Base-by-base conservation (phyloP, 2,113 vertebrate genomes). In the Ochotona princeps region DNA sequence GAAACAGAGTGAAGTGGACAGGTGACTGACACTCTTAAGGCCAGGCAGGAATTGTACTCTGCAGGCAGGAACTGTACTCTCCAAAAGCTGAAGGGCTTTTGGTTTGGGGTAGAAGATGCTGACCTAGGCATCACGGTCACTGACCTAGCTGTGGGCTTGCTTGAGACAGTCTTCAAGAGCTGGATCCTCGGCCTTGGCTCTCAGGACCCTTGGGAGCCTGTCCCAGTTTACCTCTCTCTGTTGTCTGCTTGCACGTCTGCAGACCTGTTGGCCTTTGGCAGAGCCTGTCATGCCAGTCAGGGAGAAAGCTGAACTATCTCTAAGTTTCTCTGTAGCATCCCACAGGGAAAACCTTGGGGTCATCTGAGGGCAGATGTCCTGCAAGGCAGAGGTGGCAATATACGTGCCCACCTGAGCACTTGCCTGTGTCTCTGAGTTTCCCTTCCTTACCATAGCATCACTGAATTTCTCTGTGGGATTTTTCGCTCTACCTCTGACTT, bases 311-410 rank as follows among this genome's bases (percentile, higher is more conserved):
- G 44, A 57, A 32, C 38, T 54, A 4, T 8, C 49, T 54, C 69
- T 12, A 67, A 23, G 66, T 26, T n/a, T 65, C 28, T 47, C 20
- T 23, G 5, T 23, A 8, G 8, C 44, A 35, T 73, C 26, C 66
- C 26, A 26, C 0, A 21, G 76, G 63, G 49, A 57, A 21, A 57
- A 83, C 57, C 67, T 73, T 73, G 60, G 72, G 35, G 7, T 87
- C 70, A 91, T 38, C 54, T 1, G 7, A 60, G 54, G 67, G 38
- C 2, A 6, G n/a, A 14, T 57, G 4, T 38, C 8, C 35, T 35
- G n/a, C 32, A 49, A 81, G 73, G 0, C 92, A 57, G 0, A 8
- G 44, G 2, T 21, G 9, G 30, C 44, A 61, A 86, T 0, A 0
- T 15, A n/a, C 15, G 4, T 15, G 21, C 14, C 12, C 63, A n/a